Evolutionary conservation across 2,888 invertebrate species (phyloP), one percentile per base, ranked within the genome.

Genomic region (Boloria euphrosyne): DNA sequence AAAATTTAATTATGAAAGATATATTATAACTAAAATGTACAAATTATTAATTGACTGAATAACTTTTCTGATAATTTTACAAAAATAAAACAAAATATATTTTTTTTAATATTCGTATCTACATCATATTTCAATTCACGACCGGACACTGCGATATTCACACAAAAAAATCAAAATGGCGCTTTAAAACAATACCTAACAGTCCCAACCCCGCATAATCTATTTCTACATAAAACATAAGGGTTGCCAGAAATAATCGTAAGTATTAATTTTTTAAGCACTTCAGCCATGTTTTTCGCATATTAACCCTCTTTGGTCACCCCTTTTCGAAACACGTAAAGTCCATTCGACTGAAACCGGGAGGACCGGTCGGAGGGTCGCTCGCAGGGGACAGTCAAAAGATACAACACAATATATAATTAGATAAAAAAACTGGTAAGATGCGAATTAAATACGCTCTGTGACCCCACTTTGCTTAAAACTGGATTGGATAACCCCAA

Each of bases 271-370:
- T 71, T 66, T 38, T 65, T 70, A 61, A 76, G 71, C 82, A 81
- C 79, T 76, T 77, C 70, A 73, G 70, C 78, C 74, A 72, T 77
- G 77, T 79, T 72, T 76, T 71, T 74, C 76, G 79, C 78, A 78
- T 74, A 75, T 78, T 80, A 82, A 83, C 84, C 82, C 81, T 81
- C 79, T 77, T 77, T 67, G 70, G 73, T 72, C 77, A 66, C 74
- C 82, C 80, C 76, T 73, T 73, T 70, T 68, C 62, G 67, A 74
- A 78, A 85, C 87, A 87, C 73, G 86, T 79, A 79, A 85, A 85
- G 64, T 82, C 87, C 87, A 87, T 87, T 85, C 81, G 80, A 75
- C 76, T 76, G 76, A 78, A 80, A 84, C 83, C 82, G 77, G 82
- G 82, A 78, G 77, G 70, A 75, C 73, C 72, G 72, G 74, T 73